Base-by-base conservation (phyloP, 2,888 invertebrate genomes). In the Ormyrus pomaceus region DNA sequence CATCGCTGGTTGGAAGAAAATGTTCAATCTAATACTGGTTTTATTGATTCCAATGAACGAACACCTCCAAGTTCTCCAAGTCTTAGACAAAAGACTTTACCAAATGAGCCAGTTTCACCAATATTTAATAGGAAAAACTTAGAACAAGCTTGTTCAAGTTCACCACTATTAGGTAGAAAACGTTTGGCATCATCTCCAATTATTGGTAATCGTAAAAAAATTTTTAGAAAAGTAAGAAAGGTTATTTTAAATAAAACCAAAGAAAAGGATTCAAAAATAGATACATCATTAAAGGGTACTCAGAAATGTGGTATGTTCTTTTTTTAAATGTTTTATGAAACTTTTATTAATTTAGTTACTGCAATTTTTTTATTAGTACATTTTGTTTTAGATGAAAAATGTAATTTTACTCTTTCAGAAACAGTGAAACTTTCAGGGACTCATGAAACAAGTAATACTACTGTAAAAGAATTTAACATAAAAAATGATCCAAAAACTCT, bases 121-220 rank as follows among this genome's bases (percentile, higher is more conserved):
- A 46, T n/a, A 61, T 9, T 55, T 34, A 19, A 6, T 19, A n/a
- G 56, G 68, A 66, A 69, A 46, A n/a, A 50, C 11, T 71, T 6
- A 13, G 0, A 6, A 13, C 11, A 13, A 55, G 8, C 59, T 58
- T 9, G 10, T 19, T 34, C 51, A 46, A 56, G 6, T n/a, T 81
- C 81, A 58, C 79, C 81, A 61, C n/a, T 64, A 45, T 56, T 79
- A 51, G 56, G 73, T 56, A 13, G 65, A 62, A 82, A 82, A 48
- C 76, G 82, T 46, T 51, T 19, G 10, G 68, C 79, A 56, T 13
- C 51, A 34, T 71, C 80, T 34, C 80, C 79, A 9, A 69, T 77
- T 50, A 69, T 73, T 61, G 70, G 59, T 70, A 55, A 58, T 46
- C 19, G 8, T 55, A 77, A 51, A 50, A 75, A n/a, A 77, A 46